phyloP scores from a whole-genome alignment of 2,797 vertebrate genomes.

The Nothura maculosa region DNA sequence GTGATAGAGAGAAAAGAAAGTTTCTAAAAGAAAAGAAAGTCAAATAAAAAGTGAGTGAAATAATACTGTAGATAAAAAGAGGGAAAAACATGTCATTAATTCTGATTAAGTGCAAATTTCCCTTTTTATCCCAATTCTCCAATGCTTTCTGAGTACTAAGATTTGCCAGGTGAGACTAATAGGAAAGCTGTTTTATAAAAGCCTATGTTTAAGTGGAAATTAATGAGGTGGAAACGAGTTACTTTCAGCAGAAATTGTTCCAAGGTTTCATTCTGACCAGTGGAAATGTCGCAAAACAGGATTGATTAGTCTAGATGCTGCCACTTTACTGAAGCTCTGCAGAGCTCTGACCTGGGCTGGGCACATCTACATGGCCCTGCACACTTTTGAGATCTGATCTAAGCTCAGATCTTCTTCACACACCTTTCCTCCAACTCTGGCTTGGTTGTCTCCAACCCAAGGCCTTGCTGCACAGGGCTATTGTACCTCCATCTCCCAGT shows the following conservation, averaged over 20 bases:
- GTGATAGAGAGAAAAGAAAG: not conserved
- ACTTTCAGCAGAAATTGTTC: not conserved
- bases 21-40: not conserved
- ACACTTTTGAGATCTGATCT: not conserved
- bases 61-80: not conserved
- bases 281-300: not conserved
- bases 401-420: not conserved
- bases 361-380: fast-evolving
- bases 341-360: not conserved
- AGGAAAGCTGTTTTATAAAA: not conserved
- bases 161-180: not conserved
- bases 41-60: not conserved
- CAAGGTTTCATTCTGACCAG: not conserved
- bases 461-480: not conserved
- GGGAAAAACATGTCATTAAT: not conserved
- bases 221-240: constrained; percentile 16
- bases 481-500: not conserved
- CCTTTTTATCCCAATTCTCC: not conserved
- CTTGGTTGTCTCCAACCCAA: not conserved
- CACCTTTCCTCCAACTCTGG: not conserved
- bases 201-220: not conserved
- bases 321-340: not conserved
- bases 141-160: not conserved
- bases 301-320: not conserved
- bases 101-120: not conserved